phyloP scores from a whole-genome alignment of 2,888 invertebrate species.

The Deroplatys truncata region DNA sequence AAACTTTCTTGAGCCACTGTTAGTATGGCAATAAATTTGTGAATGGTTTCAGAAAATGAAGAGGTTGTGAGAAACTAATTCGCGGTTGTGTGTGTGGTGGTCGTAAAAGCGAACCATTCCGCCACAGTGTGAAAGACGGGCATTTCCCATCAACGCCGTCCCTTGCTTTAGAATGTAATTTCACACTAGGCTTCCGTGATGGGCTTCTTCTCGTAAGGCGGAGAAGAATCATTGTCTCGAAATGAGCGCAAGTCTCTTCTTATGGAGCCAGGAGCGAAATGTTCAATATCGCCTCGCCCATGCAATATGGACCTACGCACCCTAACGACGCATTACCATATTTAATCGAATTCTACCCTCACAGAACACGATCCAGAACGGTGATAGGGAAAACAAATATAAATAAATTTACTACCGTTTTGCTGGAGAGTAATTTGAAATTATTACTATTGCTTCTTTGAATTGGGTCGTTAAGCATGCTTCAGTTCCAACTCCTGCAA shows the following conservation, averaged over 20 bases:
- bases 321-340: background rate
- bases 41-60: background rate
- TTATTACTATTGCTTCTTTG: no score
- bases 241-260: background rate
- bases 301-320: background rate
- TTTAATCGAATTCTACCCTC: background rate
- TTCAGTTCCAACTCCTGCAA: no score
- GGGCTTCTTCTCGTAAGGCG: background rate
- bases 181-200: constrained; percentile 1
- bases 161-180: background rate
- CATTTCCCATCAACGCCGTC: background rate
- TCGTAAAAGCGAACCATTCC: background rate
- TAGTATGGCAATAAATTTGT: background rate
- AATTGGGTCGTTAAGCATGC: no score
- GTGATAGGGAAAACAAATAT: no score
- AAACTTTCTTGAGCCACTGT: no score
- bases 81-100: background rate
- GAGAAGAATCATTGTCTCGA: background rate
- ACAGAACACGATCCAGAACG: no score
- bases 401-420: no score
- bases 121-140: background rate
- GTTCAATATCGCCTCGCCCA: background rate
- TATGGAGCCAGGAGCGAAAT: background rate
- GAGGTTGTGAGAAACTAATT: background rate
- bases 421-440: no score